Conservation (phyloP, 1,140 invertebrate species). For the Penaeus vannamei region DNA sequence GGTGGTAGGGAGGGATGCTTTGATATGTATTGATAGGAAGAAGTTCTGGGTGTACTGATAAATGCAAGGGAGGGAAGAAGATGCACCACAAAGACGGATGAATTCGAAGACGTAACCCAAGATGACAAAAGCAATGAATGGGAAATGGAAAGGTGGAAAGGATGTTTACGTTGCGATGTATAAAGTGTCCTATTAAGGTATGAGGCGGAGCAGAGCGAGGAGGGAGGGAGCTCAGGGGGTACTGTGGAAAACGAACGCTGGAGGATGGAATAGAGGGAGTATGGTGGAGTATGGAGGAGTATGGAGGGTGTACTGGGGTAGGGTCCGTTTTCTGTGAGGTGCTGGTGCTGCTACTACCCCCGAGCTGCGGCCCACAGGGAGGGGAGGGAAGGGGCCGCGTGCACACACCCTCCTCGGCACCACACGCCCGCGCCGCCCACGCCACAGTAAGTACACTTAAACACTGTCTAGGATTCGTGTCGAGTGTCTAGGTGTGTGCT, state of each 20-base stretch:
- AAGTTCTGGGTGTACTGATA: too few species aligned
- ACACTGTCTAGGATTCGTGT: constrained; percentile 10
- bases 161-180: too few species aligned
- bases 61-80: too few species aligned
- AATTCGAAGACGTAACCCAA: too few species aligned
- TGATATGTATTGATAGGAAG: too few species aligned
- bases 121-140: too few species aligned
- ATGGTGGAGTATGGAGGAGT: constrained; percentile 43
- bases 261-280: background rate
- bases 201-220: too few species aligned
- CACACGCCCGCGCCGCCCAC: constrained; percentile 55
- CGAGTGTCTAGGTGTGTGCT: constrained; percentile 23
- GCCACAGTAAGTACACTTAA: constrained; percentile 48
- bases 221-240: background rate
- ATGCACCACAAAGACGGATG: too few species aligned
- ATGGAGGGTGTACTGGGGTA: constrained; percentile 52
- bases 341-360: constrained; percentile 46
- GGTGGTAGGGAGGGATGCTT: too few species aligned
- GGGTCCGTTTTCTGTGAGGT: constrained; percentile 56
- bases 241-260: background rate
- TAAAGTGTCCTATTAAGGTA: too few species aligned
- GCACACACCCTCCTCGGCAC: constrained; percentile 50
- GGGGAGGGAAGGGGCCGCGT: constrained; percentile 45
- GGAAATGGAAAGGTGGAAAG: too few species aligned
- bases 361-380: constrained; percentile 48